Conservation (phyloP, 2,888 invertebrate species). For the Caenorhabditis doughertyi region DNA sequence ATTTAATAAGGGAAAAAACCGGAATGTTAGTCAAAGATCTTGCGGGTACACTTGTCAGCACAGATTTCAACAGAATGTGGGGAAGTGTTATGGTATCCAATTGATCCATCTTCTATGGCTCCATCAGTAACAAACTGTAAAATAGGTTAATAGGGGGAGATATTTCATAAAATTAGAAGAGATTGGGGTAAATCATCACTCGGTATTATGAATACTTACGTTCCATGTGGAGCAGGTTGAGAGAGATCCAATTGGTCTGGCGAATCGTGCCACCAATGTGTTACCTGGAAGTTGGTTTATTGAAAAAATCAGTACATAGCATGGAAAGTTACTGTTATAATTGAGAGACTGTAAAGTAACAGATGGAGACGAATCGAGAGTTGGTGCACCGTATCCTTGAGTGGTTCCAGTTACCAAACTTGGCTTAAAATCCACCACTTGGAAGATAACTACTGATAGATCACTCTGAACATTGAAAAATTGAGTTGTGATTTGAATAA, state of each 20-base stretch:
- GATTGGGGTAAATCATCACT: neutral
- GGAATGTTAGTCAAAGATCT: conserved; percentile 57
- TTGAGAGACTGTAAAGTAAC: conserved; percentile 64
- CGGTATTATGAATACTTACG: conserved; percentile 47
- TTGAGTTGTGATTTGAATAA: neutral
- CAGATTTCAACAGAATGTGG: conserved; percentile 65
- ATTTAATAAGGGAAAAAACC: neutral
- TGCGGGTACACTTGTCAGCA: conserved; percentile 65
- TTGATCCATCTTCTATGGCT: conserved; percentile 64
- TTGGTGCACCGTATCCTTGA: conserved; percentile 66
- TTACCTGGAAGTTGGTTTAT: conserved; percentile 52
- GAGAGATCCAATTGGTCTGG: conserved; percentile 64
- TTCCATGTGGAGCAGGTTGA: conserved; percentile 68
- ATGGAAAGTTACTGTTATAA: conserved; percentile 60
- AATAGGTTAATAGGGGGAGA: neutral
- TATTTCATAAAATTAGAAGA: conserved; percentile 1
- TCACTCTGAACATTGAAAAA: conserved; percentile 51
- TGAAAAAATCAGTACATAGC: neutral
- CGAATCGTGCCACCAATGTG: conserved; percentile 64
- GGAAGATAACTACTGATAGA: conserved; percentile 65
- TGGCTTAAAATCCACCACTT: conserved; percentile 58
- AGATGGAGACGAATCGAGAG: conserved; percentile 53
- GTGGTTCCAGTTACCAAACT: conserved; percentile 64
- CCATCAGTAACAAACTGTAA: conserved; percentile 69
- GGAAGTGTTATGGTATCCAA: conserved; percentile 66